phyloP scores from a whole-genome alignment of 2,113 vertebrate genomes.

The Ascaphus truei region DNA sequence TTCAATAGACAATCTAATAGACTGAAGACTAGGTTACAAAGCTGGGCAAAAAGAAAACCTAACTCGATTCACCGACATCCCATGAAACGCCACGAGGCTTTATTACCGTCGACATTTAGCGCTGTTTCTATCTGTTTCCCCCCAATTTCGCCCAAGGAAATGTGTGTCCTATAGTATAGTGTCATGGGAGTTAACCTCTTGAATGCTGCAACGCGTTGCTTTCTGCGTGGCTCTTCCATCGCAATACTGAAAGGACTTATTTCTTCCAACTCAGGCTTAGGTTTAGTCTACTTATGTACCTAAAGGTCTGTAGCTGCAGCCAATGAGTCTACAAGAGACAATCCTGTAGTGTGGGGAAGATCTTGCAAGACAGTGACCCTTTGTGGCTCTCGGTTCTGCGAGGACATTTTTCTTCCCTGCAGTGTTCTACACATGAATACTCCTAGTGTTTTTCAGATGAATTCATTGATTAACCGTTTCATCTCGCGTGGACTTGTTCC shows the following conservation, averaged over 20 bases:
- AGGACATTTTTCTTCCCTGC: slow-evolving; percentile 17
- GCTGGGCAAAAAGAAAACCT: too few species aligned
- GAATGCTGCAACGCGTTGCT: too few species aligned
- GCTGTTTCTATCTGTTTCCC: too few species aligned
- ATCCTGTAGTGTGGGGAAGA: background rate
- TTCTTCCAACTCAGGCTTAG: background rate
- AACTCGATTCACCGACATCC: too few species aligned
- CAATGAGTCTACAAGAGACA: background rate
- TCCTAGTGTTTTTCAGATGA: slow-evolving; percentile 28
- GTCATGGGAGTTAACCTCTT: too few species aligned
- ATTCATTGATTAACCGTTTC: slow-evolving; percentile 32
- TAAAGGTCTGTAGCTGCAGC: background rate
- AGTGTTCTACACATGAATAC: slow-evolving; percentile 25
- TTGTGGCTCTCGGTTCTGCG: slow-evolving; percentile 6
- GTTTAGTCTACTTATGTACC: background rate
- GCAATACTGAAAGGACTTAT: too few species aligned
- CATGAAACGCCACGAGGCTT: too few species aligned
- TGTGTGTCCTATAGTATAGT: too few species aligned
- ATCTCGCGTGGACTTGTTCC: slow-evolving; percentile 25
- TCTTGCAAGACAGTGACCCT: background rate
- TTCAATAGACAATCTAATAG: background rate
- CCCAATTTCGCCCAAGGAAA: too few species aligned
- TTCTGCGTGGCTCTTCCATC: too few species aligned
- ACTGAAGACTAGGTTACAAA: too few species aligned
- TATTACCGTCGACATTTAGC: too few species aligned